Percentiles rank a stretch among this genome's conserved stretches.
phyloP scores from a whole-genome alignment of 2,888 invertebrate species.

The Lepeophtheirus nordmannii region DNA sequence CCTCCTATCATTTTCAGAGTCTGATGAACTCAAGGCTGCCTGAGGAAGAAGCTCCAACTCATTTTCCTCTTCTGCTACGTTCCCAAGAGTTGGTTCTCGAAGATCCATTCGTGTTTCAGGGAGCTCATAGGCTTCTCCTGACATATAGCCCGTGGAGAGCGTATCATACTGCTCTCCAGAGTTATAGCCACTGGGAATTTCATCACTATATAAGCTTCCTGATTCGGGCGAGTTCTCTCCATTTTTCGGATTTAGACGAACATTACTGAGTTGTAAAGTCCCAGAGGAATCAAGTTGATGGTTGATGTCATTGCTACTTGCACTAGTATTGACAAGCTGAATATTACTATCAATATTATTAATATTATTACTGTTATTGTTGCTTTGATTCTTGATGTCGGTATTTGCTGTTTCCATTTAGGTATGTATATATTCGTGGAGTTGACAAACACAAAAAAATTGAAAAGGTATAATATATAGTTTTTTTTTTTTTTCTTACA shows the following conservation, averaged over 20 bases:
- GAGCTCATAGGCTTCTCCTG: constrained; percentile 24
- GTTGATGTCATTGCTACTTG: background rate
- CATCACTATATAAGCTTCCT: constrained; percentile 23
- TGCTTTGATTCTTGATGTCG: background rate
- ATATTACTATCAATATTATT: too few relatives aligned
- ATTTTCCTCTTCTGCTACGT: constrained; percentile 1
- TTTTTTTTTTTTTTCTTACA: too few relatives aligned
- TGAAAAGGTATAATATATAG: too few relatives aligned
- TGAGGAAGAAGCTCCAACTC: constrained; percentile 4
- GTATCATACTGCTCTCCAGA: constrained; percentile 24
- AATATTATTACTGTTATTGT: too few relatives aligned
- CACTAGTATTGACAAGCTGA: too few relatives aligned
- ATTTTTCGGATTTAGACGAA: background rate
- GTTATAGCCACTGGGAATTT: constrained; percentile 24
- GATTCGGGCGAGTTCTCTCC: constrained; percentile 20
- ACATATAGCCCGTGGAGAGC: constrained; percentile 24
- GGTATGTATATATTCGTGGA: background rate
- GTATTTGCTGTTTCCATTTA: background rate
- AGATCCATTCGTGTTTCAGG: constrained; percentile 23
- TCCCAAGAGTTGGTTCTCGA: constrained; percentile 17
- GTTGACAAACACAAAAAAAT: background rate
- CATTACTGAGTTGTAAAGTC: background rate
- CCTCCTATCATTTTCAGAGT: background rate
- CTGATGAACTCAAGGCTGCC: background rate
- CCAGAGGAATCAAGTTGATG: background rate